A percentile compares a stretch with the other conserved stretches of the same genome.
phyloP scores from a whole-genome alignment of 2,113 vertebrate genomes.

The Nerophis lumbriciformis region DNA sequence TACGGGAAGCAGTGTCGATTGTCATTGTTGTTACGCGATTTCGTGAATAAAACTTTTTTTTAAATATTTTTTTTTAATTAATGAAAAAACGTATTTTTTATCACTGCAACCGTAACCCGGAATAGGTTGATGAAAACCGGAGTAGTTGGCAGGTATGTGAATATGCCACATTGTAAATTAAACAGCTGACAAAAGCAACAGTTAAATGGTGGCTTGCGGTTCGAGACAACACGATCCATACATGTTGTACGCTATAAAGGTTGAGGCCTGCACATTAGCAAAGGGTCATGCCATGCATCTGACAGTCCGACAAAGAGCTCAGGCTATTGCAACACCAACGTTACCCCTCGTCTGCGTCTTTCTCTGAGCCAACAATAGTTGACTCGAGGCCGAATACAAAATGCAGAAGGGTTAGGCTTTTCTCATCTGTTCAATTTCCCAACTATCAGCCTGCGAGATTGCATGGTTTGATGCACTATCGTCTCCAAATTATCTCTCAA shows the following conservation, averaged over 20 bases:
- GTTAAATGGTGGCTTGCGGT: slow-evolving; percentile 61
- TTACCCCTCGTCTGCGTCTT: slow-evolving; percentile 16
- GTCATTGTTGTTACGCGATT: no score
- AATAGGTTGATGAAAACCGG: no score
- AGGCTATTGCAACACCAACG: slow-evolving; percentile 51
- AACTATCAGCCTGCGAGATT: slow-evolving; percentile 71
- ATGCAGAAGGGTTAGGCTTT: slow-evolving; percentile 69
- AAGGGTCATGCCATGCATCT: slow-evolving; percentile 51
- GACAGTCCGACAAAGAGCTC: slow-evolving; percentile 42
- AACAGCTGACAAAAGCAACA: slow-evolving; percentile 68
- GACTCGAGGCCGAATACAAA: slow-evolving; percentile 65
- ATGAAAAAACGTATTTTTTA: no score
- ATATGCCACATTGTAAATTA: slow-evolving; percentile 64
- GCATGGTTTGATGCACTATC: slow-evolving; percentile 67
- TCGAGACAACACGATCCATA: slow-evolving; percentile 62
- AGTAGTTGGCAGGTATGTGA: no score
- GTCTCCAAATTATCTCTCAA: slow-evolving; percentile 67
- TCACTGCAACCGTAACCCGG: no score
- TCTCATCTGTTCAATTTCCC: slow-evolving; percentile 78
- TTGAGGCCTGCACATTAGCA: slow-evolving; percentile 53
- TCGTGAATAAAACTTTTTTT: no score
- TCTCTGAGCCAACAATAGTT: slow-evolving; percentile 45
- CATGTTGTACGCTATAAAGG: slow-evolving; percentile 54
- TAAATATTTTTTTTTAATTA: no score
- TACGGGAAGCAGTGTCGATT: no score